Percentiles rank a stretch among this genome's conserved stretches.
Conservation (phyloP, 2,888 invertebrate species). For the Plusia festucae region DNA sequence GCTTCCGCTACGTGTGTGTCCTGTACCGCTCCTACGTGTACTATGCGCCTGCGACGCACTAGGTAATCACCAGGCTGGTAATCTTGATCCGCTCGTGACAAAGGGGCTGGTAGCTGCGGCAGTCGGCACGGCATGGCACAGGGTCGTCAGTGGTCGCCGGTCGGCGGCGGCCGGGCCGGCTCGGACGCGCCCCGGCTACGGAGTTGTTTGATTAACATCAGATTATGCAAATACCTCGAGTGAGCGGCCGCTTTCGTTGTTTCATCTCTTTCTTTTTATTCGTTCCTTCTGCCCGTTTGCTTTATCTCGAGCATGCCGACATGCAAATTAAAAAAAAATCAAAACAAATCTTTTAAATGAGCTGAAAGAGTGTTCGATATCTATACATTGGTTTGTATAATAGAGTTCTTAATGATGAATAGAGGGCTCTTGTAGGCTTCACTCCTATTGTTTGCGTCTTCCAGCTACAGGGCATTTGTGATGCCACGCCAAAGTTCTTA, state of each 20-base stretch:
- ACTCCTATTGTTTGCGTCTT: conserved; percentile 74
- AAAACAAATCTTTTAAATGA: conserved; percentile 84
- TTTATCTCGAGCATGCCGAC: conserved; percentile 87
- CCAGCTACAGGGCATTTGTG: conserved; percentile 67
- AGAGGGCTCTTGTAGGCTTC: conserved; percentile 75
- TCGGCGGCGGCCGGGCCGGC: conserved; percentile 36
- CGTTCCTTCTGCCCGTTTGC: conserved; percentile 77
- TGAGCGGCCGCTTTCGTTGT: conserved; percentile 86
- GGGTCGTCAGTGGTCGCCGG: conserved; percentile 23
- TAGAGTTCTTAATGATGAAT: conserved; percentile 84
- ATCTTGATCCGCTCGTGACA: conserved; percentile 53
- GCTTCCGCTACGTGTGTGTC: conserved; percentile 75
- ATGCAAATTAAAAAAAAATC: conserved; percentile 82
- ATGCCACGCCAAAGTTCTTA: conserved; percentile 65
- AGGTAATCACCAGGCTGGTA: conserved; percentile 28
- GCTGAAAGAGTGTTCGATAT: conserved; percentile 86
- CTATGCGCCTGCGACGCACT: conserved; percentile 28
- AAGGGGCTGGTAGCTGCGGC: conserved; percentile 33
- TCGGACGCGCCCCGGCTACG: conserved; percentile 65
- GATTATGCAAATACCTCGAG: conserved; percentile 88
- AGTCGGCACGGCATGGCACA: conserved; percentile 5
- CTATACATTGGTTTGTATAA: conserved; percentile 79
- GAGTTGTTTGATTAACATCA: conserved; percentile 88
- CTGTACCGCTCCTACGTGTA: conserved; percentile 33
- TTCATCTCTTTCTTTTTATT: conserved; percentile 83